Evolutionary conservation across 2,888 invertebrate genomes (phyloP).

Genomic region (Dolichopus griseipennis): DNA sequence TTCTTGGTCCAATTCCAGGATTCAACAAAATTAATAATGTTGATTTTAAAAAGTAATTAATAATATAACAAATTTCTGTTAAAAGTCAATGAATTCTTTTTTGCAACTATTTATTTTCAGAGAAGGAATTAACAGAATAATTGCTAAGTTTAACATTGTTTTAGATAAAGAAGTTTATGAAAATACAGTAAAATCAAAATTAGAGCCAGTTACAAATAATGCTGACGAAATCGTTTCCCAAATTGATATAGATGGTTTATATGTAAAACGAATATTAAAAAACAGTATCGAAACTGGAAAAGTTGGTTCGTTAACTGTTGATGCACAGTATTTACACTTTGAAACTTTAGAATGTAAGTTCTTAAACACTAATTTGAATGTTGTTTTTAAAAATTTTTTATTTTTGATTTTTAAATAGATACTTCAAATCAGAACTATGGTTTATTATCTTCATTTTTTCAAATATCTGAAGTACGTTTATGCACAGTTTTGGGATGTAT

Average conservation of each 20-base stretch:
- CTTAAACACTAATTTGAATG: too few relatives aligned
- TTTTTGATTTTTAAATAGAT: slow-evolving; percentile 27
- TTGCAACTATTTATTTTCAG: slow-evolving; percentile 32
- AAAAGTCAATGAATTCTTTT: not conserved
- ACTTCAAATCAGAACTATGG: slow-evolving; percentile 33
- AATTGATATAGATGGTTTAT: slow-evolving; percentile 29
- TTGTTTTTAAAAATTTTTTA: slow-evolving; percentile 2
- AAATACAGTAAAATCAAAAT: slow-evolving; percentile 46
- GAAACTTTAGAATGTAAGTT: slow-evolving; percentile 61
- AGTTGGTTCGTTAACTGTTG: slow-evolving; percentile 70
- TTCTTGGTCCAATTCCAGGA: slow-evolving; percentile 57
- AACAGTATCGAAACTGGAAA: slow-evolving; percentile 63
- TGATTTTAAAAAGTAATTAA: slow-evolving; percentile 59
- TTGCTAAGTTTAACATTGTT: slow-evolving; percentile 67
- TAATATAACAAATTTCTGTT: not conserved
- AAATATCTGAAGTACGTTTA: slow-evolving; percentile 61
- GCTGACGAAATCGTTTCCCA: slow-evolving; percentile 25
- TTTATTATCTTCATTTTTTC: slow-evolving; percentile 49
- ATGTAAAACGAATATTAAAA: slow-evolving; percentile 51
- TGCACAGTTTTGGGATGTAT: slow-evolving; percentile 78
- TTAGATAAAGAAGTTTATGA: slow-evolving; percentile 62
- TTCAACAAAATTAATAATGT: slow-evolving; percentile 62
- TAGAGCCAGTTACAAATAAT: slow-evolving; percentile 24
- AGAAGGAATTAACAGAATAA: slow-evolving; percentile 53
- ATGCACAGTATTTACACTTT: slow-evolving; percentile 70